These are phyloP conservation scores for Bubo scandiacus DNA, from an alignment of 2,113 vertebrate species.

Conservation along the genomic window DNA sequence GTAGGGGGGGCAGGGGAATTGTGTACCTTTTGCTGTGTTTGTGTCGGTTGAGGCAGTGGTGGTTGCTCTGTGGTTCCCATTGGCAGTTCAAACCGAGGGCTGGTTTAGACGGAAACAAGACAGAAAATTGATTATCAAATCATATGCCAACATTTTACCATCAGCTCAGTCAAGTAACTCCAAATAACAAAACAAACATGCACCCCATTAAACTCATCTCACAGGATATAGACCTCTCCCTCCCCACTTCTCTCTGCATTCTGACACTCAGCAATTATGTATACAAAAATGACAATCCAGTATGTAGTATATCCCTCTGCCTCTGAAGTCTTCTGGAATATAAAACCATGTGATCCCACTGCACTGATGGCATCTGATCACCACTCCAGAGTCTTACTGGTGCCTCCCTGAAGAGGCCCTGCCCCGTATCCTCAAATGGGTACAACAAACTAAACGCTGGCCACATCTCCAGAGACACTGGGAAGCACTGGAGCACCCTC, in stretches of 20 bases:
- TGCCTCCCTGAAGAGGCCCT: background rate
- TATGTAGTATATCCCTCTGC: background rate
- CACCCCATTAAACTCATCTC: background rate
- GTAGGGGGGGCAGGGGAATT: background rate
- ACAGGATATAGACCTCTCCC: background rate
- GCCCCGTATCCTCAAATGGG: background rate
- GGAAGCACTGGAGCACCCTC: background rate
- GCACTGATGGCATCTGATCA: background rate
- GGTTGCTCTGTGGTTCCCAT: conserved; percentile 97
- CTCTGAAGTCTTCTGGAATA: background rate
- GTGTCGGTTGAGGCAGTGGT: conserved; percentile 87
- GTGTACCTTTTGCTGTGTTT: conserved; percentile 88
- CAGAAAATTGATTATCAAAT: conserved; percentile 13
- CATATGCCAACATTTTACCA: background rate
- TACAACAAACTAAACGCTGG: background rate
- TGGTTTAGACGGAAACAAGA: conserved; percentile 66
- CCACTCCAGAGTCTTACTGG: background rate
- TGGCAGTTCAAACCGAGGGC: conserved; percentile 96
- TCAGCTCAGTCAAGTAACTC: background rate
- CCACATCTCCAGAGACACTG: background rate
- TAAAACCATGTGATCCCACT: background rate
- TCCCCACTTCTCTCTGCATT: background rate
- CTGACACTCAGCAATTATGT: background rate
- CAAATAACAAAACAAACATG: background rate
- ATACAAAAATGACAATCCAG: background rate